Evolutionary conservation across 2,888 invertebrate genomes (phyloP).

Genomic region (Agonopterix heracliana): DNA sequence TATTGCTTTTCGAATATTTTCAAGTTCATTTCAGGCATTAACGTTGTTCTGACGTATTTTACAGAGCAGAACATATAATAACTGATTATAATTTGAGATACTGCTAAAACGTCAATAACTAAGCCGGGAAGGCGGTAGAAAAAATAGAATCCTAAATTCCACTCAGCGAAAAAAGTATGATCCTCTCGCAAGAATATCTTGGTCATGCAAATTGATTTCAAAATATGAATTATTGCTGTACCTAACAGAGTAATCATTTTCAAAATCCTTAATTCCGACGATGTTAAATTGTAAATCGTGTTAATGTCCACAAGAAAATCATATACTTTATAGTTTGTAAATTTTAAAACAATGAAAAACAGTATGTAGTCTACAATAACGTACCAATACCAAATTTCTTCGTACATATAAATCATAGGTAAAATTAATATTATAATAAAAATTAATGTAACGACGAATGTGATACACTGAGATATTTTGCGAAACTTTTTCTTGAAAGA

Average conservation of each 20-base stretch:
- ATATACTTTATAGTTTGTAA: background rate
- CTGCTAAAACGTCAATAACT: background rate
- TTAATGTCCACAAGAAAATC: background rate
- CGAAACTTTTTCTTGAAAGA: background rate
- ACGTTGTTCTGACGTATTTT: background rate
- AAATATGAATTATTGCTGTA: too few species aligned
- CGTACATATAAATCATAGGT: background rate
- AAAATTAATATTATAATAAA: background rate
- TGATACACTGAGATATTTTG: background rate
- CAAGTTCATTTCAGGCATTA: background rate
- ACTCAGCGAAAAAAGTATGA: too few species aligned
- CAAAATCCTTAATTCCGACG: background rate
- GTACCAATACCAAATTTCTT: background rate
- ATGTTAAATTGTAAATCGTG: background rate
- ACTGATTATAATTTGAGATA: background rate
- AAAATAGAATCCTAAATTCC: background rate
- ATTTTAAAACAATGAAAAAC: background rate
- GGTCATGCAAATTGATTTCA: too few species aligned
- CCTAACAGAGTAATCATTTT: too few species aligned
- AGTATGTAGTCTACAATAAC: background rate
- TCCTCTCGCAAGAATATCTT: too few species aligned
- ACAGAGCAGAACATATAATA: background rate
- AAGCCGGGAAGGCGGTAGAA: background rate
- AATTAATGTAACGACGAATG: background rate
- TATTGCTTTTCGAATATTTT: background rate